Base-by-base conservation (phyloP, 2,113 vertebrate species). In the Anguilla rostrata region DNA sequence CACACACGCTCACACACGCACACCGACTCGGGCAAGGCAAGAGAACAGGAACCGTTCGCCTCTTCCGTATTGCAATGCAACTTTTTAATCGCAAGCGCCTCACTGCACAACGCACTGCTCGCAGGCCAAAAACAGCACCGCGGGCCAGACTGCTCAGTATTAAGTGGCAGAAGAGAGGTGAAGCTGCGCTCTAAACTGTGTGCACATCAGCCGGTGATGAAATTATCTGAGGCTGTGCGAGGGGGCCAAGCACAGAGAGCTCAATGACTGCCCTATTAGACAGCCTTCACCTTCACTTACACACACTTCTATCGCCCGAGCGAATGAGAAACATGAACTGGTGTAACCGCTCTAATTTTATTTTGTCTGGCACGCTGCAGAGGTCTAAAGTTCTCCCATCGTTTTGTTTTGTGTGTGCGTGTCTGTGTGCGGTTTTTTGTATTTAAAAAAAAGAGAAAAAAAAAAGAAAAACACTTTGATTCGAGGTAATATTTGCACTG, bases 331-430 rank as follows among this genome's bases (percentile, higher is more conserved):
- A 89, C 56, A 39, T 41, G 40, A 82, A 91, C 92, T 91, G 94
- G 92, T 90, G 90, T 91, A 90, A 93, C 92, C 91, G 93, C n/a
- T 89, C 81, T 89, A 80, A 40, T 88, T 91, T 89, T 95, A 91
- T 95, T 94, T 94, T 90, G 91, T 87, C 92, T 93, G 92, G 91
- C 90, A 89, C 81, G 46, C 88, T 71, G 84, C 86, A 39, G 57
- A 80, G 84, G 12, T 26, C 90, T 87, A 88, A 89, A 84, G 82
- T 66, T 81, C 86, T 89, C 91, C 91, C 88, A 84, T 90, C 90
- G 89, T 88, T 88, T 88, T 87, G 90, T 90, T 87, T 90, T 86
- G 34, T 81, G 7, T 53, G 49, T 53, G 49, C 12, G 49, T 53
- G 49, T 14, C 0, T 6, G 43, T 3, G 43, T 15, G 84, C 18